A percentile compares a stretch with the other conserved stretches of the same genome.
Conservation (phyloP, 1,140 invertebrate species). For the Philopotamus ludificatus region DNA sequence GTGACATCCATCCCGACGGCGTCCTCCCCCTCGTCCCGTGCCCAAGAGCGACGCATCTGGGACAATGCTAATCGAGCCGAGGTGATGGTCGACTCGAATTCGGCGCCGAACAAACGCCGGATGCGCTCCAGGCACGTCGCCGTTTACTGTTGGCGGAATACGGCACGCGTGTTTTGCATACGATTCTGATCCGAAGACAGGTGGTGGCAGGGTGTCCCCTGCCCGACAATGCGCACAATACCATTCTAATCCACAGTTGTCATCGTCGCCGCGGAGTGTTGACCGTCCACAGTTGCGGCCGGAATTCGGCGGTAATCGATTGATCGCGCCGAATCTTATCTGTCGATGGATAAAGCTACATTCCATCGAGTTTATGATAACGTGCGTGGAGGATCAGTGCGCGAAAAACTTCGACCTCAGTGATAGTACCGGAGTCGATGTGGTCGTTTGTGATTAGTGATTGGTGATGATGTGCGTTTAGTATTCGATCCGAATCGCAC, state of each 20-base stretch:
- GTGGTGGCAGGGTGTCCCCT: neutral
- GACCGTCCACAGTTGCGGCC: too few relatives aligned
- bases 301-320: neutral
- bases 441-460: too few relatives aligned
- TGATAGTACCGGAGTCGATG: neutral
- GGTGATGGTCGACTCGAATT: neutral
- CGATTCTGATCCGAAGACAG: too few relatives aligned
- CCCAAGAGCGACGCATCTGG: too few relatives aligned
- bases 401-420: constrained; percentile 2
- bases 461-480: too few relatives aligned
- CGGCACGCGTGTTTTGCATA: neutral
- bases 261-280: too few relatives aligned
- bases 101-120: neutral
- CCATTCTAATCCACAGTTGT: neutral
- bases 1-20: too few relatives aligned
- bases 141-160: neutral
- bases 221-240: neutral
- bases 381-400: neutral
- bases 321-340: constrained; percentile 29
- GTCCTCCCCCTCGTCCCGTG: constrained; percentile 1
- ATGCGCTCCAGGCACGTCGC: neutral
- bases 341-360: constrained; percentile 31
- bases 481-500: constrained; percentile 8
- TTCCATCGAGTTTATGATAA: constrained; percentile 13
- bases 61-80: too few relatives aligned